Evolutionary conservation across 2,113 vertebrate species (phyloP).

Genomic region (Cervus canadensis): DNA sequence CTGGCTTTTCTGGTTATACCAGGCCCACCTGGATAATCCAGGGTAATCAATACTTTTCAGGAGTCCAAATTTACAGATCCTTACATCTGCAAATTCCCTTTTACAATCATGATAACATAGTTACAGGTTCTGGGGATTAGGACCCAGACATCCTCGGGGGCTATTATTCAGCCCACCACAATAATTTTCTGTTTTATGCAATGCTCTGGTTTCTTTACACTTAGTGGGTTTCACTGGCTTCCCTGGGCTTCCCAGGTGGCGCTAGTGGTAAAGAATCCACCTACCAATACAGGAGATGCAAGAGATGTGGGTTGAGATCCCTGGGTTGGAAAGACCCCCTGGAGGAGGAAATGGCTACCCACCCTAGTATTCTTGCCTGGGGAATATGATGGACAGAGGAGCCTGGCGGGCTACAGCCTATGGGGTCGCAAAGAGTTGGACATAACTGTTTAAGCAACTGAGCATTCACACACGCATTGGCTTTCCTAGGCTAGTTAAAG

Average conservation of each 20-base stretch:
- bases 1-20: neutral
- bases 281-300: neutral
- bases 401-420: neutral
- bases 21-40: neutral
- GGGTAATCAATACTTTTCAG: neutral
- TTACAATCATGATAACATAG: neutral
- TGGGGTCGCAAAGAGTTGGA: neutral
- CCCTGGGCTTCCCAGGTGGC: neutral
- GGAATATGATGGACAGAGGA: neutral
- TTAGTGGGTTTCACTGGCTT: neutral
- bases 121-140: neutral
- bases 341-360: neutral
- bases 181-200: neutral
- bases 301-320: neutral
- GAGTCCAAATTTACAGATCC: neutral
- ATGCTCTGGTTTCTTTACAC: neutral
- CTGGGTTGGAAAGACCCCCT: neutral
- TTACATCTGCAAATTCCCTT: neutral
- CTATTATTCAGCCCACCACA: neutral
- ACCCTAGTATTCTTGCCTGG: neutral
- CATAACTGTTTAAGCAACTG: neutral
- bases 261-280: neutral
- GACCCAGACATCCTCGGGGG: rapidly evolving
- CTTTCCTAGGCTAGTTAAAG: neutral
- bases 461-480: neutral